phyloP scores from a whole-genome alignment of 2,113 vertebrate species.

The Microcebus murinus region DNA sequence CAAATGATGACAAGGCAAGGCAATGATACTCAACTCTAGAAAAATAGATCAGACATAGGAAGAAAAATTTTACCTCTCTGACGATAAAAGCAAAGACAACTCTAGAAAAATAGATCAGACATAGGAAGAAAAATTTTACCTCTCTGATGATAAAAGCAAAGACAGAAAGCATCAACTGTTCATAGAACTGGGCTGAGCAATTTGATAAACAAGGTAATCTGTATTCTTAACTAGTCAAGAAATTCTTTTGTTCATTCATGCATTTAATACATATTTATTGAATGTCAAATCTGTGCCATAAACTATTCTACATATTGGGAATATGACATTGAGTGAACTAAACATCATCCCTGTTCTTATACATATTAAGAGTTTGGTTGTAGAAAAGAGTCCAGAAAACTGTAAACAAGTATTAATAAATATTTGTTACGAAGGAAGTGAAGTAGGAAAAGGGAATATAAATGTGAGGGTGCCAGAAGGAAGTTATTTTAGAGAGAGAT shows the following conservation, averaged over 20 bases:
- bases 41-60: not conserved
- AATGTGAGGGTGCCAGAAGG: not conserved
- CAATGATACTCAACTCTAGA: not conserved
- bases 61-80: not conserved
- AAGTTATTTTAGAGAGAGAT: not conserved
- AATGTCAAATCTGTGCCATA: not conserved
- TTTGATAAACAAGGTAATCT: not conserved
- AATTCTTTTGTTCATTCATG: not conserved
- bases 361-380: not conserved
- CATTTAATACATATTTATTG: not conserved
- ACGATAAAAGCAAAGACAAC: not conserved
- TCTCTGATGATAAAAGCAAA: not conserved
- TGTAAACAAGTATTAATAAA: not conserved
- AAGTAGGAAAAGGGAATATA: not conserved
- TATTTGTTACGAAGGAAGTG: not conserved
- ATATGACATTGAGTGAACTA: not conserved
- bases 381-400: not conserved
- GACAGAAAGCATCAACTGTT: not conserved
- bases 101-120: not conserved
- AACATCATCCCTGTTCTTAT: not conserved
- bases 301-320: not conserved
- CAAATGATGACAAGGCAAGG: not conserved
- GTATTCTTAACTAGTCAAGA: not conserved
- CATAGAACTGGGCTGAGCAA: too few species aligned
- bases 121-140: not conserved